phyloP scores from a whole-genome alignment of 2,888 invertebrate genomes.

The Callinectes sapidus region DNA sequence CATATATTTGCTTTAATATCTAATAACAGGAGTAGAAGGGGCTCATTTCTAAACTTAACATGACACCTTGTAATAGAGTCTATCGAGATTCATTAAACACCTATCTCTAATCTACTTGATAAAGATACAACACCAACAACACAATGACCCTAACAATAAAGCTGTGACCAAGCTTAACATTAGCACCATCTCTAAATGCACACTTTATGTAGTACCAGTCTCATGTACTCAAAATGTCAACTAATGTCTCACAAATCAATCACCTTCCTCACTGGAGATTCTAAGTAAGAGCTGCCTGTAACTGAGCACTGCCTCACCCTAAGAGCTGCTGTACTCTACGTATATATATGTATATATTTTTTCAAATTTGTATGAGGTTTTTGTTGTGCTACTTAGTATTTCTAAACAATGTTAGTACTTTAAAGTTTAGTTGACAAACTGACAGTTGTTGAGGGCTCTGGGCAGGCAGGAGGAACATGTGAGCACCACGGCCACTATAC shows the following conservation, averaged over 20 bases:
- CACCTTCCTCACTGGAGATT: constrained; percentile 60
- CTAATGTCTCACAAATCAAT: constrained; percentile 52
- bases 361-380: constrained; percentile 60
- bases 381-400: constrained; percentile 62
- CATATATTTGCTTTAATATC: constrained; percentile 15
- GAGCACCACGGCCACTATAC: constrained; percentile 60
- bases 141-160: constrained; percentile 68
- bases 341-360: neutral
- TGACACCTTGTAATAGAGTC: constrained; percentile 65
- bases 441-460: constrained; percentile 48
- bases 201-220: constrained; percentile 67
- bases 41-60: constrained; percentile 55
- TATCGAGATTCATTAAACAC: constrained; percentile 69
- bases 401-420: constrained; percentile 61
- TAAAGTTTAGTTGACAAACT: constrained; percentile 66
- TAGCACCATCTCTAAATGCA: constrained; percentile 71
- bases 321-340: constrained; percentile 41
- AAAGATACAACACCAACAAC: constrained; percentile 70
- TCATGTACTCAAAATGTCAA: constrained; percentile 44
- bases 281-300: constrained; percentile 65
- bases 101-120: constrained; percentile 61
- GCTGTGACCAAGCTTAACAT: constrained; percentile 70
- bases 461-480: constrained; percentile 65
- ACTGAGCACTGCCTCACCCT: constrained; percentile 59
- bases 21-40: constrained; percentile 37